These are phyloP conservation scores for Proteles cristata DNA, from an alignment of 2,113 vertebrate genomes.

Conservation along the genomic window DNA sequence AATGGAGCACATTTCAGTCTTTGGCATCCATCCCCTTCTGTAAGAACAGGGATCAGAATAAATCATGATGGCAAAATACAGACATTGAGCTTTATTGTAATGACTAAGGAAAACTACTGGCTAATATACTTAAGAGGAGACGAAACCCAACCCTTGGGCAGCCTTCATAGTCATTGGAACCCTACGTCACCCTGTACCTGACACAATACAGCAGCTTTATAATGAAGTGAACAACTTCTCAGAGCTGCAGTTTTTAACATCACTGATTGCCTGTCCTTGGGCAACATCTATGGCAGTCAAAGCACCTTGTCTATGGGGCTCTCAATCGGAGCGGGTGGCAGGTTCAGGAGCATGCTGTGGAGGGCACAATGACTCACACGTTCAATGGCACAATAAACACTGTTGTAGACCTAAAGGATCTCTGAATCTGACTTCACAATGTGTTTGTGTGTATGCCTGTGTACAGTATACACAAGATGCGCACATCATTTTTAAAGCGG, in stretches of 20 bases:
- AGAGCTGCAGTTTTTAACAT: background rate
- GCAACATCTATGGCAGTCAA: background rate
- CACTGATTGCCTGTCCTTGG: background rate
- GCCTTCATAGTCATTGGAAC: background rate
- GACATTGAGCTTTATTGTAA: background rate
- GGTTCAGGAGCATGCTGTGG: background rate
- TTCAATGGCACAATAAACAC: background rate
- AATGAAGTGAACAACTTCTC: background rate
- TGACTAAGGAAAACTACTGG: background rate
- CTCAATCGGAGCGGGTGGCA: background rate
- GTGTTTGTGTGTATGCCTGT: background rate
- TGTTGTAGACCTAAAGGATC: background rate
- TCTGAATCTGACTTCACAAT: background rate
- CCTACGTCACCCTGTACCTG: background rate
- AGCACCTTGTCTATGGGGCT: background rate
- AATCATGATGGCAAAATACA: background rate
- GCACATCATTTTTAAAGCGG: background rate
- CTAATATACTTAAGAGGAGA: background rate
- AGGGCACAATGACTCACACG: background rate
- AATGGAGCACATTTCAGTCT: background rate
- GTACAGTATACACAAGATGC: background rate
- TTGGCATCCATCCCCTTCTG: background rate
- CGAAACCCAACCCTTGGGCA: background rate
- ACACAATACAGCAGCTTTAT: background rate
- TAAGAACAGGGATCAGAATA: background rate